Conservation (phyloP, 2,888 invertebrate genomes). For the Poecilus cupreus region DNA sequence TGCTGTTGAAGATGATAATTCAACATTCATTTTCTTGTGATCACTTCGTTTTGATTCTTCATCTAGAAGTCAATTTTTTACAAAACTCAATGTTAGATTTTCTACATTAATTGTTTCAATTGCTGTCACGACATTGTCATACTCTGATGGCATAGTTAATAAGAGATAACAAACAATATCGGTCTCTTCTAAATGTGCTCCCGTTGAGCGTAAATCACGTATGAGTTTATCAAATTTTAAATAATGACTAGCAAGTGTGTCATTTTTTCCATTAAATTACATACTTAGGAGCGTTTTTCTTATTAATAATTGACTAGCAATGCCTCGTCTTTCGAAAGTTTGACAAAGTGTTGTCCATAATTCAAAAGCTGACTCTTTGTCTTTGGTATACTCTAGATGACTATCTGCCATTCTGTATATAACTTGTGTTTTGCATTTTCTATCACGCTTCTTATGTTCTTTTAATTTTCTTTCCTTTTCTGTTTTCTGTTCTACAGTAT, state of each 20-base stretch:
- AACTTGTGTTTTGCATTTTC: slow-evolving; percentile 64
- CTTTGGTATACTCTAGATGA: slow-evolving; percentile 63
- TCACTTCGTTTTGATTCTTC: slow-evolving; percentile 60
- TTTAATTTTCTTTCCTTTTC: not conserved
- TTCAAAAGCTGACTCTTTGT: slow-evolving; percentile 63
- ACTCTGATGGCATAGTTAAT: slow-evolving; percentile 62
- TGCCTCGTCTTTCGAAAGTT: slow-evolving; percentile 63
- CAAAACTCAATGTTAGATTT: slow-evolving; percentile 60
- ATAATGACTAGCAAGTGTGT: slow-evolving; percentile 61
- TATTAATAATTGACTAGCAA: slow-evolving; percentile 62
- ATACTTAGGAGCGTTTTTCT: no score
- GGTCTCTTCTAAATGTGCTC: slow-evolving; percentile 61
- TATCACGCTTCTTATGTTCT: slow-evolving; percentile 32
- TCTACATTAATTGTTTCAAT: slow-evolving; percentile 60
- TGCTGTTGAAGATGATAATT: no score
- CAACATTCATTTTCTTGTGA: no score
- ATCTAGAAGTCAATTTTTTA: slow-evolving; percentile 63
- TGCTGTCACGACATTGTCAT: slow-evolving; percentile 63
- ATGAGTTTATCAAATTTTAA: slow-evolving; percentile 64
- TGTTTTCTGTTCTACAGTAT: not conserved
- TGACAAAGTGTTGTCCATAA: slow-evolving; percentile 61
- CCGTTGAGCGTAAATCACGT: slow-evolving; percentile 62
- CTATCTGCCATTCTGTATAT: slow-evolving; percentile 62
- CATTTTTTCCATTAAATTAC: slow-evolving; percentile 52
- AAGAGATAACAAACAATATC: slow-evolving; percentile 63